Base-by-base conservation (phyloP, 1,140 invertebrate species). In the Maconellicoccus hirsutus region DNA sequence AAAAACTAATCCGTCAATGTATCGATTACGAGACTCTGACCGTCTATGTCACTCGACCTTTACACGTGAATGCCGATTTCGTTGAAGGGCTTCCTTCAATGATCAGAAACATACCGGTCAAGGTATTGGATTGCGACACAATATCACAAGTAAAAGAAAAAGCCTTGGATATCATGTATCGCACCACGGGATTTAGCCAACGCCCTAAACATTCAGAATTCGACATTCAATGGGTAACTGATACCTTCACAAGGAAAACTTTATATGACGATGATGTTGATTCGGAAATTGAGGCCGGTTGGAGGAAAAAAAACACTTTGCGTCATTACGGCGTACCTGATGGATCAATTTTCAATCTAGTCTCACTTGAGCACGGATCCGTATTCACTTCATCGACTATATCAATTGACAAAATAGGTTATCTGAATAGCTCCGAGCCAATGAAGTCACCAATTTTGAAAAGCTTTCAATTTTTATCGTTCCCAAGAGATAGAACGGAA, bases 141-240 rank as follows among this genome's bases (percentile, higher is more conserved):
- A 98, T 99, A 80, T 94, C 92, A 76, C 97, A 99, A 86, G 95
- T 98, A 6, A 99, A 99, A 81, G 96, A 98, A 81, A 99, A 99
- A 82, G 92, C 94, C 76, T 84, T 99, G 75, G 97, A 99, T 82
- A 93, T 94, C 66, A 95, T 98, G 79, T 99, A 98, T 81, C 88
- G 91, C 77, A 94, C 94, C 73, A 96, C 93, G 76, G 92, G 94
- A 59, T 96, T 93, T 79, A 97, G 94, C 76, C 92, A 96, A 80
- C 85, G 96, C 77, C 97, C 97, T 23, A 86, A 89, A 76, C 93
- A 94, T 78, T 92, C 95, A 77, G 96, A 98, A 80, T 85, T 98
- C 73, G 96, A 99, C 85, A 85, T 99, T 74, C 94, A 97, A 83
- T 95, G 94, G 93, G 85, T 33, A 12, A 33, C 29, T 33, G 29